A percentile compares a stretch with the other conserved stretches of the same genome.
phyloP scores from a whole-genome alignment of 2,888 invertebrate genomes.

The Criorhina ranunculi region DNA sequence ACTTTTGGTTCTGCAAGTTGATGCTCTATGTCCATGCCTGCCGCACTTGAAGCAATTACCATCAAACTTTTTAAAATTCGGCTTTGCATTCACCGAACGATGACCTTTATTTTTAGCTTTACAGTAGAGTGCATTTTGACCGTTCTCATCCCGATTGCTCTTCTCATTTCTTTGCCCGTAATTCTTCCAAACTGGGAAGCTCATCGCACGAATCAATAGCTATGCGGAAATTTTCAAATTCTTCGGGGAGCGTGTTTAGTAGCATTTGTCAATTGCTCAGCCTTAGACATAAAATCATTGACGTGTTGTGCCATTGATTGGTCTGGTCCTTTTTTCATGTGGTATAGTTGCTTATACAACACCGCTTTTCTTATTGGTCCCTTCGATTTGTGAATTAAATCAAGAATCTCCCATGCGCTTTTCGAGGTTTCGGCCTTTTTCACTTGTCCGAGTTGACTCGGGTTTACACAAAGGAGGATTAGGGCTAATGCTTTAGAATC shows the following conservation, averaged over 20 bases:
- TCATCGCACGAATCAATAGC: slow-evolving; percentile 40
- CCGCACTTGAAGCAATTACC: slow-evolving; percentile 11
- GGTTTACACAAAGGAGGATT: slow-evolving; percentile 35
- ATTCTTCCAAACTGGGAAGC: slow-evolving; percentile 9
- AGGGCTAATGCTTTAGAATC: slow-evolving; percentile 45
- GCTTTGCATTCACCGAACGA: background rate
- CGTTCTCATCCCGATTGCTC: background rate
- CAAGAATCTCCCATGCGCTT: slow-evolving; percentile 35
- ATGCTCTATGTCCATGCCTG: slow-evolving; percentile 1
- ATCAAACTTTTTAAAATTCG: background rate
- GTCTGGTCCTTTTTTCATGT: slow-evolving; percentile 29
- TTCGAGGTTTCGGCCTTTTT: slow-evolving; percentile 37
- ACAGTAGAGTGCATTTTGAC: background rate
- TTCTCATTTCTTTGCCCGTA: slow-evolving; percentile 32
- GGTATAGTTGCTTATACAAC: slow-evolving; percentile 39
- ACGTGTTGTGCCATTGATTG: slow-evolving; percentile 32
- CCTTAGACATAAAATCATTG: slow-evolving; percentile 29
- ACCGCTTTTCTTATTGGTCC: slow-evolving; percentile 41
- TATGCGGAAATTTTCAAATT: slow-evolving; percentile 53
- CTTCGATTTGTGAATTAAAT: slow-evolving; percentile 32
- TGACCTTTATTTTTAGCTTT: background rate
- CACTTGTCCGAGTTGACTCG: slow-evolving; percentile 38
- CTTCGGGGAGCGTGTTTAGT: slow-evolving; percentile 38
- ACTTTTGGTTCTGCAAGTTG: slow-evolving; percentile 7
- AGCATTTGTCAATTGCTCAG: slow-evolving; percentile 45